These are phyloP conservation scores for Thera obeliscata DNA, from an alignment of 2,888 invertebrate genomes.

Conservation along the genomic window DNA sequence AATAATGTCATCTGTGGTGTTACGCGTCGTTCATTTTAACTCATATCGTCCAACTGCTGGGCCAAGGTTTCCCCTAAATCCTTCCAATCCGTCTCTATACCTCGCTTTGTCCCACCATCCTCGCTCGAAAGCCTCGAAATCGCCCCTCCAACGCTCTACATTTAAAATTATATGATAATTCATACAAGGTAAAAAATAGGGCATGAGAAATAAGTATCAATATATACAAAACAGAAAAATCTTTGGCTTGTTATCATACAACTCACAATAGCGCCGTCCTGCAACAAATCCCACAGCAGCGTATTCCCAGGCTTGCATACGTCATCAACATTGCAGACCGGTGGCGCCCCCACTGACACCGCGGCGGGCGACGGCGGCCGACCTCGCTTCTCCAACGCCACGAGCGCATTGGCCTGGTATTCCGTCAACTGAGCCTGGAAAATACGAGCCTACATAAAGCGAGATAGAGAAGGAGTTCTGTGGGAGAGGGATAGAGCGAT, in stretches of 20 bases:
- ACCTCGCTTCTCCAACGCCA: conserved; percentile 44
- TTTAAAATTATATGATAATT: too few relatives aligned
- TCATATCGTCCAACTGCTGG: too few relatives aligned
- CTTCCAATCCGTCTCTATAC: too few relatives aligned
- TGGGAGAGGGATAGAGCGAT: conserved; percentile 18
- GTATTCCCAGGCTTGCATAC: conserved; percentile 97
- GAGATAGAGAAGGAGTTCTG: conserved; percentile 22
- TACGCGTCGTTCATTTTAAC: too few relatives aligned
- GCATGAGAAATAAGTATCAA: too few relatives aligned
- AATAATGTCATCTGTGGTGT: too few relatives aligned
- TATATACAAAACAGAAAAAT: neutral
- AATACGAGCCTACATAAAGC: conserved; percentile 20
- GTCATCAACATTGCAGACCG: conserved; percentile 86
- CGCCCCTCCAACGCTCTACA: too few relatives aligned
- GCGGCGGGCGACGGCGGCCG: conserved; percentile 45
- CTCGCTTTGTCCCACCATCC: too few relatives aligned
- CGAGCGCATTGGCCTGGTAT: conserved; percentile 54
- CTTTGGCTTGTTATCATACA: conserved; percentile 46
- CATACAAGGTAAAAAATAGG: too few relatives aligned
- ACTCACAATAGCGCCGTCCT: conserved; percentile 94
- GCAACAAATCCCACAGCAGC: conserved; percentile 96
- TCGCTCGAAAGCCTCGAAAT: too few relatives aligned
- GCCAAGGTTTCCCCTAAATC: too few relatives aligned
- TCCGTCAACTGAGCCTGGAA: conserved; percentile 68
- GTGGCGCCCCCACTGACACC: conserved; percentile 51